Evolutionary conservation across 2,888 invertebrate species (phyloP).

Genomic region (Cerceris ruficornis): DNA sequence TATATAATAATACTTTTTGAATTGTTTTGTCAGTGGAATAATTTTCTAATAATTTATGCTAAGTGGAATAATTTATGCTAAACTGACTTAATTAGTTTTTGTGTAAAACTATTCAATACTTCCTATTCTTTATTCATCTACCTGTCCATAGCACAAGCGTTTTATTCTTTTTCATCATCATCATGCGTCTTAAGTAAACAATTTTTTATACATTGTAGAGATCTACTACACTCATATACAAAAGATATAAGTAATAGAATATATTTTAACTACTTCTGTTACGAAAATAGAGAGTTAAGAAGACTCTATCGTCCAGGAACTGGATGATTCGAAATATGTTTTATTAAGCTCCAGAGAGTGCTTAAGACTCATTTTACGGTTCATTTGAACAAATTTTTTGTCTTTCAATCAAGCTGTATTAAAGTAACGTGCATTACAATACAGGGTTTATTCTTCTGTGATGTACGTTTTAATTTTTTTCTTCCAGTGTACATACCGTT

Average conservation of each 20-base stretch:
- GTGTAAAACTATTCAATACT: slow-evolving; percentile 50
- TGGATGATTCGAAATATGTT: slow-evolving; percentile 24
- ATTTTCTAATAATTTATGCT: not conserved
- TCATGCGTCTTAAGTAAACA: slow-evolving; percentile 15
- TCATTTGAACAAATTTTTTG: slow-evolving; percentile 20
- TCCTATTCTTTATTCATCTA: slow-evolving; percentile 67
- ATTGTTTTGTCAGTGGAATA: slow-evolving; percentile 22
- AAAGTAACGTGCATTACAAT: slow-evolving; percentile 35
- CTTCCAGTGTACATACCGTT: slow-evolving; percentile 69
- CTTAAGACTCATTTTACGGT: slow-evolving; percentile 26
- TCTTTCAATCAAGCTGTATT: slow-evolving; percentile 18
- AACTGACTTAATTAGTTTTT: slow-evolving; percentile 44
- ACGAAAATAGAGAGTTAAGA: slow-evolving; percentile 25
- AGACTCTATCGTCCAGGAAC: slow-evolving; percentile 30
- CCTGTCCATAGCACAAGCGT: slow-evolving; percentile 78
- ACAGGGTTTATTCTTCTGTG: slow-evolving; percentile 45
- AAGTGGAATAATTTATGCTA: slow-evolving; percentile 39
- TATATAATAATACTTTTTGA: slow-evolving; percentile 23
- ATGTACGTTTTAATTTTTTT: slow-evolving; percentile 52
- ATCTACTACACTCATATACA: slow-evolving; percentile 39
- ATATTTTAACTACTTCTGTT: slow-evolving; percentile 59
- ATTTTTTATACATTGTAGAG: slow-evolving; percentile 33
- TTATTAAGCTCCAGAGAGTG: slow-evolving; percentile 31
- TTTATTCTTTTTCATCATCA: slow-evolving; percentile 56
- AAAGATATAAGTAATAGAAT: slow-evolving; percentile 50